phyloP scores from a whole-genome alignment of 2,888 invertebrate species.

The Drosophila austrosaltans region DNA sequence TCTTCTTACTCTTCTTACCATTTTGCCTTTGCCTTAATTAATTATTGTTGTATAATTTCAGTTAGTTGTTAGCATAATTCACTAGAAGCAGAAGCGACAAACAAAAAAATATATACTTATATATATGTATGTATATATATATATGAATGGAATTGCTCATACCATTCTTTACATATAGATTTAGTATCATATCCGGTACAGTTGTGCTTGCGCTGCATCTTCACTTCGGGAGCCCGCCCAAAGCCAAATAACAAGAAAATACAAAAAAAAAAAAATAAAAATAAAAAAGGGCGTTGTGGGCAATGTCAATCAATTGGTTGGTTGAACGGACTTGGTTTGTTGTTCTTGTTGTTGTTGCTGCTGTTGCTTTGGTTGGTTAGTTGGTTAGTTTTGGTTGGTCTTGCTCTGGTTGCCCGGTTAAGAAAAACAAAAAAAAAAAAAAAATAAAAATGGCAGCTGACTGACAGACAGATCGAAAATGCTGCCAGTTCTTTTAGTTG shows the following conservation, averaged over 20 bases:
- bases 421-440: not conserved
- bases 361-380: conserved; percentile 14
- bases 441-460: conserved; percentile 75
- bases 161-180: conserved; percentile 6
- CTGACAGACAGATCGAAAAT: conserved; percentile 79
- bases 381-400: conserved; percentile 14
- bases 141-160: conserved; percentile 21
- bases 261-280: conserved; percentile 10
- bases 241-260: conserved; percentile 11
- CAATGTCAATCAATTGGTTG: conserved; percentile 79
- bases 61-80: conserved; percentile 50
- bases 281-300: conserved; percentile 73
- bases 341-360: conserved; percentile 14
- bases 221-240: conserved; percentile 33
- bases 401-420: conserved; percentile 15
- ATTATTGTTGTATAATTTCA: conserved; percentile 77
- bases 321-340: conserved; percentile 48
- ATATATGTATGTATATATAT: conserved; percentile 22
- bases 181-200: conserved; percentile 54
- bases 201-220: conserved; percentile 24
- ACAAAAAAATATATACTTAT: not conserved
- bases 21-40: conserved; percentile 65
- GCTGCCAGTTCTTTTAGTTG: conserved; percentile 38
- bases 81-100: conserved; percentile 45
- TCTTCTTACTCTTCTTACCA: conserved; percentile 37